A percentile compares a stretch with the other conserved stretches of the same genome.
These are phyloP conservation scores for Polypterus senegalus DNA, from an alignment of 2,113 vertebrate species.

Conservation along the genomic window DNA sequence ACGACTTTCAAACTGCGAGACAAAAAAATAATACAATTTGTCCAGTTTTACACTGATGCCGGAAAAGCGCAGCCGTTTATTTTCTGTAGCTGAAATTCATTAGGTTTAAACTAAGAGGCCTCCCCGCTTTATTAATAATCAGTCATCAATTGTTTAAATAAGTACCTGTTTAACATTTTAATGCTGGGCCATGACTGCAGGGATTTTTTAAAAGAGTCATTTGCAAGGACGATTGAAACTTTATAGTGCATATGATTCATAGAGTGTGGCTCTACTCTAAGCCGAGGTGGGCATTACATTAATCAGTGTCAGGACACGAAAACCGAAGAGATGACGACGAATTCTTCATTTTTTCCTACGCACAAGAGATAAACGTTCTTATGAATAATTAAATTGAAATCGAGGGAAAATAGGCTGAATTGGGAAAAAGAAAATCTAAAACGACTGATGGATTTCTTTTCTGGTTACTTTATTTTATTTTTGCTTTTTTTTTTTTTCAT, in stretches of 20 bases:
- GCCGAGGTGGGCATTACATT: conserved; percentile 41
- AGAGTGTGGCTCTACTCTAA: conserved; percentile 29
- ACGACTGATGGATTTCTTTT: not conserved
- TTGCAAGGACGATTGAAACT: conserved; percentile 53
- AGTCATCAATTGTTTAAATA: conserved; percentile 21
- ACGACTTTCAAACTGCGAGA: conserved; percentile 37
- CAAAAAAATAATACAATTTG: conserved; percentile 29
- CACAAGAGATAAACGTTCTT: conserved; percentile 44
- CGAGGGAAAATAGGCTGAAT: not conserved
- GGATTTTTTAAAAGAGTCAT: conserved; percentile 25
- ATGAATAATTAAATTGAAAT: conserved; percentile 36
- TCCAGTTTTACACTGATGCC: conserved; percentile 39
- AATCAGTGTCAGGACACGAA: conserved; percentile 56
- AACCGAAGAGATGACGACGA: conserved; percentile 50
- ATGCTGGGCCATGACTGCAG: conserved; percentile 15
- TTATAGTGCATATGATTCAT: conserved; percentile 53
- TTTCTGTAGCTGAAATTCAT: conserved; percentile 18
- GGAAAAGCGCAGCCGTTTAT: conserved; percentile 14
- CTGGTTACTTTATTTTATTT: too few relatives aligned
- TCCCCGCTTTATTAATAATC: conserved; percentile 16
- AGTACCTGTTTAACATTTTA: conserved; percentile 22
- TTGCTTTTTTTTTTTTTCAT: too few relatives aligned
- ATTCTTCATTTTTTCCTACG: conserved; percentile 37
- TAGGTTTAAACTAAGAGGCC: conserved; percentile 5
- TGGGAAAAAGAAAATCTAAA: not conserved